phyloP scores from a whole-genome alignment of 2,888 invertebrate genomes.

The Romanomermis culicivorax region DNA sequence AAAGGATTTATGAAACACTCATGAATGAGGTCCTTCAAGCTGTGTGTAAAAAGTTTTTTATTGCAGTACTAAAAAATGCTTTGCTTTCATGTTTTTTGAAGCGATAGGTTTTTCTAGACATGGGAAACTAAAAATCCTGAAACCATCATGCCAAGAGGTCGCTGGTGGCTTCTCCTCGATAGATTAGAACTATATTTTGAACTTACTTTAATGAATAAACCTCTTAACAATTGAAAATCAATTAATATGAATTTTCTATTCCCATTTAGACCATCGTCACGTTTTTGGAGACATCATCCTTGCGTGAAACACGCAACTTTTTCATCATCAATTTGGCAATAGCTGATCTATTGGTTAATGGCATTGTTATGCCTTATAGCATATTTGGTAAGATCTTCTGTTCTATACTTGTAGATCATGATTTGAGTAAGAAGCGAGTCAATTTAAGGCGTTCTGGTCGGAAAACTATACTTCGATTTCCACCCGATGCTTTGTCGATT shows the following conservation, averaged over 20 bases:
- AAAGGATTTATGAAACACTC: neutral
- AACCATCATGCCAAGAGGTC: too few species aligned
- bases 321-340: neutral
- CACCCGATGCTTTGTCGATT: neutral
- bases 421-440: too few species aligned
- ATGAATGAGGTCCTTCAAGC: neutral
- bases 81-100: too few species aligned
- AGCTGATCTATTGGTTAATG: neutral
- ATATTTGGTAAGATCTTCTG: neutral
- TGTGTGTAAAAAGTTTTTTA: neutral
- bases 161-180: too few species aligned
- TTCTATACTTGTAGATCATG: too few species aligned
- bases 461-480: neutral
- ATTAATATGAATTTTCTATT: too few species aligned
- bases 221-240: too few species aligned
- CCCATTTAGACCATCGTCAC: neutral
- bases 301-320: neutral
- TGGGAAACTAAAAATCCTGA: too few species aligned
- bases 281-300: neutral
- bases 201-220: too few species aligned
- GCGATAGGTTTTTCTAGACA: too few species aligned
- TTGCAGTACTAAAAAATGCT: too few species aligned
- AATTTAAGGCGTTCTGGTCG: neutral
- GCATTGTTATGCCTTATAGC: neutral
- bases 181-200: too few species aligned